Percentiles rank a stretch among this genome's conserved stretches.
Conservation (phyloP, 2,888 invertebrate species). For the Cryptus armator region DNA sequence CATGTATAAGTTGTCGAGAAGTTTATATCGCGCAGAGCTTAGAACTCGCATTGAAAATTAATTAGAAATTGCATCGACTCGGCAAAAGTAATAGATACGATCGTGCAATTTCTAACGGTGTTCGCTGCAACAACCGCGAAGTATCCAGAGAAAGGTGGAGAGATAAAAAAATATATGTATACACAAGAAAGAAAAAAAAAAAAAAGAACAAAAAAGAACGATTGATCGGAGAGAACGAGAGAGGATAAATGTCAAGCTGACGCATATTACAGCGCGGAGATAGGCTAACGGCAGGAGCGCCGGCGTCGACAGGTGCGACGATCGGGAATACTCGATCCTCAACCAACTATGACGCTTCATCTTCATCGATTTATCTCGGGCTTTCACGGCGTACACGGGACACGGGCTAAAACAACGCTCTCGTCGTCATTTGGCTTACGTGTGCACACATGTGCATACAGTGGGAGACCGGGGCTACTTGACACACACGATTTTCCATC, state of each 20-base stretch:
- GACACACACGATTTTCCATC: neutral
- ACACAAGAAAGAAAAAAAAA: constrained; percentile 15
- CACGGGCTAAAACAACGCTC: neutral
- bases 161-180: neutral
- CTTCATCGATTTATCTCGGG: constrained; percentile 58
- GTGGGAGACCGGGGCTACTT: neutral
- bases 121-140: neutral
- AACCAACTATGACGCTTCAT: constrained; percentile 17
- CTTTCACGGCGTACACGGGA: constrained; percentile 41
- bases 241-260: constrained; percentile 66
- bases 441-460: neutral
- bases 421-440: constrained; percentile 41
- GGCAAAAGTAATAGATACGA: constrained; percentile 17
- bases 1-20: too few species aligned
- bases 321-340: constrained; percentile 49
- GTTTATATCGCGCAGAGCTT: too few species aligned
- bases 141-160: constrained; percentile 8
- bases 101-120: constrained; percentile 51
- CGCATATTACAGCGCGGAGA: constrained; percentile 46
- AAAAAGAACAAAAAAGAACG: constrained; percentile 43
- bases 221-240: constrained; percentile 50
- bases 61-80: constrained; percentile 47
- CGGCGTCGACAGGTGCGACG: constrained; percentile 64
- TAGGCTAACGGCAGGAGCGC: constrained; percentile 23
- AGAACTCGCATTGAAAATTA: constrained; percentile 45